A percentile compares a stretch with the other conserved stretches of the same genome.
These are phyloP conservation scores for Dinothrombium tinctorium DNA, from an alignment of 1,140 invertebrate species.

Conservation along the genomic window DNA sequence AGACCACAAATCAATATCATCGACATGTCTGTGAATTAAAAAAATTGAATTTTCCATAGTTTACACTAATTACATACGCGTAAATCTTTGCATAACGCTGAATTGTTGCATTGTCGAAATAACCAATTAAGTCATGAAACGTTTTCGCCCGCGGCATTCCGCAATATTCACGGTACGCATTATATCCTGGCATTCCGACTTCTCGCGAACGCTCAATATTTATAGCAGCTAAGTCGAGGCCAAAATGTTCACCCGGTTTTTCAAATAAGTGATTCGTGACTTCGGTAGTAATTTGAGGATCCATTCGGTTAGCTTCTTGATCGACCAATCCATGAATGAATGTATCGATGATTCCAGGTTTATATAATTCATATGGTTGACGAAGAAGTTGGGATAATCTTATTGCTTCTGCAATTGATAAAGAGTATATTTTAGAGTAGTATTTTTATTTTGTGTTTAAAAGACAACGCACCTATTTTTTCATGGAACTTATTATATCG, in stretches of 20 bases:
- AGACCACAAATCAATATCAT: constrained; percentile 17
- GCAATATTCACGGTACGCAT: constrained; percentile 38
- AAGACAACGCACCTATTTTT: constrained; percentile 39
- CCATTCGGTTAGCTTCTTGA: constrained; percentile 81
- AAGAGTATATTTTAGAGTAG: too few species aligned
- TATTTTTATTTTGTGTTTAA: too few species aligned
- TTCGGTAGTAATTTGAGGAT: constrained; percentile 74
- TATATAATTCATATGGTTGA: constrained; percentile 66
- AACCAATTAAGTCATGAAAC: constrained; percentile 16
- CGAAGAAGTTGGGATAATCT: constrained; percentile 63
- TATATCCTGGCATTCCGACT: constrained; percentile 25
- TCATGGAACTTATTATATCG: constrained; percentile 79
- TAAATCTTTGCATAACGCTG: constrained; percentile 14
- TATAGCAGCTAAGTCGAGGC: constrained; percentile 20
- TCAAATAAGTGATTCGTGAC: constrained; percentile 21
- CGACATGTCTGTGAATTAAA: constrained; percentile 10
- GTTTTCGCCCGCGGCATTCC: constrained; percentile 29
- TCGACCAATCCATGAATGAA: constrained; percentile 78
- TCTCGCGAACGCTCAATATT: constrained; percentile 24
- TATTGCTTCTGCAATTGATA: constrained; percentile 36
- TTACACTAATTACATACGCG: constrained; percentile 10
- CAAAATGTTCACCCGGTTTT: constrained; percentile 18
- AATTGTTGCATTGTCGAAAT: constrained; percentile 16
- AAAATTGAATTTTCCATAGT: background rate
- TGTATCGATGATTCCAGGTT: constrained; percentile 66